These are phyloP conservation scores for Ruditapes philippinarum DNA, from an alignment of 1,140 invertebrate genomes.

Conservation along the genomic window DNA sequence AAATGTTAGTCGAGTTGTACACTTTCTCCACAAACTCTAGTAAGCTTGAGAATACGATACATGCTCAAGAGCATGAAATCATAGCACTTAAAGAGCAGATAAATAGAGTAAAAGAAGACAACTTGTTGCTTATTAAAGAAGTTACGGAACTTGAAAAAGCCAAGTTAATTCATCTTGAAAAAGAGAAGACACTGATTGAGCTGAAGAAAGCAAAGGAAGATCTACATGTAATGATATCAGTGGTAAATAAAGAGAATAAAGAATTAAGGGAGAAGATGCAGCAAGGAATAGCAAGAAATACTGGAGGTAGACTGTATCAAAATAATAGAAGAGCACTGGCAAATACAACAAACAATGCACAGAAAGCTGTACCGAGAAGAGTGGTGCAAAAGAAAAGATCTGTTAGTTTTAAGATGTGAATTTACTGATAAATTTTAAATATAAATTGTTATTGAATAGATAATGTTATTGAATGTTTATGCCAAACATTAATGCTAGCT, in stretches of 20 bases:
- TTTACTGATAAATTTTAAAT: too few species aligned
- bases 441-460: too few species aligned
- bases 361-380: neutral
- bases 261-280: constrained; percentile 24
- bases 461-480: too few species aligned
- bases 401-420: constrained; percentile 4
- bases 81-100: constrained; percentile 23
- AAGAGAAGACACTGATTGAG: constrained; percentile 39
- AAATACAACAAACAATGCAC: neutral
- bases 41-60: constrained; percentile 23
- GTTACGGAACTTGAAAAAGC: neutral
- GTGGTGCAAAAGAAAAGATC: constrained; percentile 8
- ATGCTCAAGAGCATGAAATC: constrained; percentile 9
- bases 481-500: too few species aligned
- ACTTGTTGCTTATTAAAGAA: constrained; percentile 3
- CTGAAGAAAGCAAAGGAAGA: constrained; percentile 24
- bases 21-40: constrained; percentile 23
- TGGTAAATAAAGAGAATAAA: constrained; percentile 41
- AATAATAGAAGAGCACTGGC: constrained; percentile 16
- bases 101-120: constrained; percentile 7
- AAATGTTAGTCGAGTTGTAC: constrained; percentile 45
- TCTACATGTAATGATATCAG: constrained; percentile 30
- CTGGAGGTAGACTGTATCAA: neutral
- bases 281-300: neutral
- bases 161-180: constrained; percentile 3